Conservation (phyloP, 2,113 vertebrate genomes). For the Onychorhynchus coronatus region DNA sequence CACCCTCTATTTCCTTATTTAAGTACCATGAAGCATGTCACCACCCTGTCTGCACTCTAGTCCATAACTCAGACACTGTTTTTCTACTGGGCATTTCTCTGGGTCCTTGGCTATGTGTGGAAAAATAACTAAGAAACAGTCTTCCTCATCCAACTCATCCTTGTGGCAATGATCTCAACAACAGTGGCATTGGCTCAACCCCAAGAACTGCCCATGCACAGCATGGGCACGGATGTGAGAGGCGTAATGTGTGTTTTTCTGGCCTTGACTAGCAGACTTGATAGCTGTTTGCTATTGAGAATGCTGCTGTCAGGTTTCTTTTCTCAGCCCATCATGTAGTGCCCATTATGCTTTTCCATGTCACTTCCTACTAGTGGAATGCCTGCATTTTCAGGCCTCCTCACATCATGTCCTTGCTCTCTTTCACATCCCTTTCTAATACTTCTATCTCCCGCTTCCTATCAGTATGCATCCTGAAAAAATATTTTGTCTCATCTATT, state of each 20-base stretch:
- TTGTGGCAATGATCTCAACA: background rate
- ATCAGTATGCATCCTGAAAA: background rate
- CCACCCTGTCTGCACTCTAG: background rate
- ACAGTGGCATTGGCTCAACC: accelerated
- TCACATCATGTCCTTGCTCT: background rate
- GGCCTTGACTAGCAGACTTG: background rate
- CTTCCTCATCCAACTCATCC: background rate
- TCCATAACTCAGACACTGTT: background rate
- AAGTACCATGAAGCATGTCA: background rate
- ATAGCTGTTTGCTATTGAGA: background rate
- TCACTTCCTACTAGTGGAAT: background rate
- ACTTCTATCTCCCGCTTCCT: background rate
- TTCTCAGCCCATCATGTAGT: background rate
- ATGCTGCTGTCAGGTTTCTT: background rate
- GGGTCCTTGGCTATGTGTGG: background rate
- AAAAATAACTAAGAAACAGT: background rate
- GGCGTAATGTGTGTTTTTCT: background rate
- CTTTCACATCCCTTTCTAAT: background rate
- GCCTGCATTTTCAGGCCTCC: background rate
- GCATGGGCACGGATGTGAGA: background rate
- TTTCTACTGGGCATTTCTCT: background rate
- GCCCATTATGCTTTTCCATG: background rate
- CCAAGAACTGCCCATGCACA: background rate
- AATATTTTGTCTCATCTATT: background rate
- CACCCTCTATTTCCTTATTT: background rate